Conservation (phyloP, 1,140 invertebrate species). For the Brachionus asplanchnoidis region DNA sequence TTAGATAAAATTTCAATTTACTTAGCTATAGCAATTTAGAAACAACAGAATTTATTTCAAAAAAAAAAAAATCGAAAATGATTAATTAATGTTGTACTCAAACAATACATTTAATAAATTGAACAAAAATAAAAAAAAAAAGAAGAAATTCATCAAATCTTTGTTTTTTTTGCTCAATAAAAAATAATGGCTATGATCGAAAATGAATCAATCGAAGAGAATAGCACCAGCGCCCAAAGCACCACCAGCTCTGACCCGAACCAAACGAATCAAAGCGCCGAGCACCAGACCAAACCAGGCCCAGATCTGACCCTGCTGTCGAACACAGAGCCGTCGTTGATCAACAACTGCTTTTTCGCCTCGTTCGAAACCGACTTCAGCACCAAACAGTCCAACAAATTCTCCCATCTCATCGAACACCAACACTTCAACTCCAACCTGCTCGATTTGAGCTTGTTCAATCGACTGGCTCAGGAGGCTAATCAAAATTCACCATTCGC, state of each 20-base stretch:
- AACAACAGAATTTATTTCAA: too few species aligned
- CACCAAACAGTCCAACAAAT: neutral
- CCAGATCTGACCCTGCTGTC: neutral
- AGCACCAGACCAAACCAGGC: neutral
- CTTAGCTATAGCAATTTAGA: too few species aligned
- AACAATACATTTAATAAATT: too few species aligned
- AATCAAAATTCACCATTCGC: neutral
- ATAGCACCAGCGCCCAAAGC: neutral
- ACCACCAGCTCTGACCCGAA: neutral
- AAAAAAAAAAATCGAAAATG: too few species aligned
- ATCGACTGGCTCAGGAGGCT: neutral
- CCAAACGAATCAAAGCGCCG: neutral
- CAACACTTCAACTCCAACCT: neutral
- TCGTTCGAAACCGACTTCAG: neutral
- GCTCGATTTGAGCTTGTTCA: neutral
- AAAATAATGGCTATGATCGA: conserved; percentile 35
- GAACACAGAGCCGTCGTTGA: neutral
- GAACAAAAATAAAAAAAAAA: neutral
- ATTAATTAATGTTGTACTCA: too few species aligned
- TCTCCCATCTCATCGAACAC: neutral
- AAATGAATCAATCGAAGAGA: conserved; percentile 18
- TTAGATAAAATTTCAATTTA: neutral
- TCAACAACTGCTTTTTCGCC: neutral
- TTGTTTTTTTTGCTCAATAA: neutral
- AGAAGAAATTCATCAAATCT: neutral